Evolutionary conservation across 92 coral and sea anemone species (phyloP).

Genomic region (Hydrozoanthus gracilis): DNA sequence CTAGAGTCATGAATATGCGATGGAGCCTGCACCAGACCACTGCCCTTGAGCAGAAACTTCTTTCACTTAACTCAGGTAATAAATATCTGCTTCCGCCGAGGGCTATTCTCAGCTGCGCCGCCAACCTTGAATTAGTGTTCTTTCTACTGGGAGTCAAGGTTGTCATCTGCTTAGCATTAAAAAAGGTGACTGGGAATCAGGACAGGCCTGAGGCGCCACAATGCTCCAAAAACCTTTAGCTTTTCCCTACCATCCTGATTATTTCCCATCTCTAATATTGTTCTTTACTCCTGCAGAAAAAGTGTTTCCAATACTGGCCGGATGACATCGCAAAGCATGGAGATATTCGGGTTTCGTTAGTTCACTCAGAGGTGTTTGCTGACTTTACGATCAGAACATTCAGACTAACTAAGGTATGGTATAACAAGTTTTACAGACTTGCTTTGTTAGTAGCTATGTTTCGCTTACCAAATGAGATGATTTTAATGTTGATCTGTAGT

Average conservation of each 20-base stretch:
- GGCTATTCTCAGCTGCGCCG: conserved; percentile 1
- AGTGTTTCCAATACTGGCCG: too few relatives aligned
- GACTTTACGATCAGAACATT: conserved; percentile 1
- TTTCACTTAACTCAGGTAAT: not conserved
- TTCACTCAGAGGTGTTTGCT: conserved; percentile 9
- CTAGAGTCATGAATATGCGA: too few relatives aligned
- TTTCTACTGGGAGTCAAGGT: not conserved
- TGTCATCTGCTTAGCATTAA: not conserved
- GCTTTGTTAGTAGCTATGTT: not conserved
- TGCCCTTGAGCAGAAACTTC: too few relatives aligned
- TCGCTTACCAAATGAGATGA: not conserved
- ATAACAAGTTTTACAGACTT: not conserved
- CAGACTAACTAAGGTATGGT: conserved; percentile 1
- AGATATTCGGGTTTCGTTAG: not conserved
- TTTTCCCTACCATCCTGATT: not conserved
- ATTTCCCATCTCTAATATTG: too few relatives aligned
- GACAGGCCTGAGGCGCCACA: not conserved
- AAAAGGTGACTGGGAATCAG: not conserved
- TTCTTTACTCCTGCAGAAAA: too few relatives aligned
- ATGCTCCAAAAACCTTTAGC: not conserved
- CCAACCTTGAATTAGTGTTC: not conserved
- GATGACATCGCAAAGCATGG: not conserved
- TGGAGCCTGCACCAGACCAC: too few relatives aligned
- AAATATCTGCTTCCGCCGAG: not conserved
- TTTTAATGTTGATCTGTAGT: not conserved